A percentile compares a stretch with the other conserved stretches of the same genome.
These are phyloP conservation scores for Hemicordylus capensis DNA, from an alignment of 2,113 vertebrate species.

Conservation along the genomic window DNA sequence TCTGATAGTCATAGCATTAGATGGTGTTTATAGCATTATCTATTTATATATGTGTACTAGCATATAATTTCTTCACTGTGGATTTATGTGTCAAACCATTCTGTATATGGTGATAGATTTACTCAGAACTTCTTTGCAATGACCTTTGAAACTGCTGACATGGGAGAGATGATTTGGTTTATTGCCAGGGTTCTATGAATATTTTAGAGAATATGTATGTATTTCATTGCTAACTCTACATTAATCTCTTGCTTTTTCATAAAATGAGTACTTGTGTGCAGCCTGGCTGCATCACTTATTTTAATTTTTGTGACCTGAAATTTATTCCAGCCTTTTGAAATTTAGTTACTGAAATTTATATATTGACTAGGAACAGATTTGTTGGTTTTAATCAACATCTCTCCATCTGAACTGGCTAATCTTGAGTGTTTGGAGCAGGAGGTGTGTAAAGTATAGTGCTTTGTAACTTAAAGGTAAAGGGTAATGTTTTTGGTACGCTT, in stretches of 20 bases:
- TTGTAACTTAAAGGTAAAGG: not conserved
- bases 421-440: not conserved
- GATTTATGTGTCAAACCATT: constrained; percentile 73
- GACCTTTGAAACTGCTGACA: constrained; percentile 81
- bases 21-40: constrained; percentile 44
- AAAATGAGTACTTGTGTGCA: constrained; percentile 34
- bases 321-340: constrained; percentile 28
- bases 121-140: constrained; percentile 62
- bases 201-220: constrained; percentile 69
- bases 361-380: not conserved
- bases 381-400: constrained; percentile 46
- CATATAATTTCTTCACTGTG: constrained; percentile 57
- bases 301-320: constrained; percentile 16
- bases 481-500: not conserved
- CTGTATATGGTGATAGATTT: constrained; percentile 69
- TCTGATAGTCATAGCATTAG: constrained; percentile 37
- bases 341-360: constrained; percentile 15
- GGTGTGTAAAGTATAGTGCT: constrained; percentile 15
- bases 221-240: constrained; percentile 66
- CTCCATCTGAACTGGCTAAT: not conserved
- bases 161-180: constrained; percentile 59
- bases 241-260: constrained; percentile 63
- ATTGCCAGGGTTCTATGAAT: constrained; percentile 24
- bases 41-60: constrained; percentile 58
- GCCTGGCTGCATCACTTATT: not conserved